These are phyloP conservation scores for Perca fluviatilis DNA, from an alignment of 2,113 vertebrate species.

Conservation along the genomic window DNA sequence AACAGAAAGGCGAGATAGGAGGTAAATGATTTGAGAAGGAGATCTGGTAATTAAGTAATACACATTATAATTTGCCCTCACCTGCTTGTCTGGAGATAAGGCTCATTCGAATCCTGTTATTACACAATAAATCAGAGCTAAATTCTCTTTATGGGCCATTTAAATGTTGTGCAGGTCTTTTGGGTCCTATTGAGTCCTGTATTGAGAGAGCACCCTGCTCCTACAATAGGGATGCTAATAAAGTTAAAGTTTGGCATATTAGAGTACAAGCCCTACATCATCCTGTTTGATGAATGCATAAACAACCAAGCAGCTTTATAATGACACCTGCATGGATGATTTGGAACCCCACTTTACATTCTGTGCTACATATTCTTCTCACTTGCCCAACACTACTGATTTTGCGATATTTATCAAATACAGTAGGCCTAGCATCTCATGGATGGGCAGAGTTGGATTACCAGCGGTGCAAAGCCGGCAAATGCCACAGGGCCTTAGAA, in stretches of 20 bases:
- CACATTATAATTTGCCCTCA: conserved; percentile 10
- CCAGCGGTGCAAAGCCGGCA: neutral
- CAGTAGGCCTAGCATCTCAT: neutral
- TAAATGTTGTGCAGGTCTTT: conserved; percentile 5
- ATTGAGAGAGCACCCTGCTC: conserved; percentile 32
- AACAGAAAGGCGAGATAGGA: conserved; percentile 5
- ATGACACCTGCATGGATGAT: conserved; percentile 29
- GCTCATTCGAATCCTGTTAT: conserved; percentile 27
- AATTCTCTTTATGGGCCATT: conserved; percentile 26
- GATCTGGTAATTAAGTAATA: conserved; percentile 12
- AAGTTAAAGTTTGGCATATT: neutral
- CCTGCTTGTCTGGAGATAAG: conserved; percentile 23
- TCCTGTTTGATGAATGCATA: conserved; percentile 58
- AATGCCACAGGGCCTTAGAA: neutral
- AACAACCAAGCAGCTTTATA: conserved; percentile 48
- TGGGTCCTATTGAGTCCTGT: conserved; percentile 20
- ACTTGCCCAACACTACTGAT: neutral
- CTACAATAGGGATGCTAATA: conserved; percentile 19
- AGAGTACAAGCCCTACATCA: conserved; percentile 2
- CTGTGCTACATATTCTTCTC: neutral
- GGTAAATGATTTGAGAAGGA: neutral
- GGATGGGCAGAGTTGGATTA: neutral
- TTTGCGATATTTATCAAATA: too few relatives aligned
- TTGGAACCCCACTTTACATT: neutral
- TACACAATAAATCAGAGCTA: conserved; percentile 29